phyloP scores from a whole-genome alignment of 1,140 invertebrate species.

The Halesus radiatus region DNA sequence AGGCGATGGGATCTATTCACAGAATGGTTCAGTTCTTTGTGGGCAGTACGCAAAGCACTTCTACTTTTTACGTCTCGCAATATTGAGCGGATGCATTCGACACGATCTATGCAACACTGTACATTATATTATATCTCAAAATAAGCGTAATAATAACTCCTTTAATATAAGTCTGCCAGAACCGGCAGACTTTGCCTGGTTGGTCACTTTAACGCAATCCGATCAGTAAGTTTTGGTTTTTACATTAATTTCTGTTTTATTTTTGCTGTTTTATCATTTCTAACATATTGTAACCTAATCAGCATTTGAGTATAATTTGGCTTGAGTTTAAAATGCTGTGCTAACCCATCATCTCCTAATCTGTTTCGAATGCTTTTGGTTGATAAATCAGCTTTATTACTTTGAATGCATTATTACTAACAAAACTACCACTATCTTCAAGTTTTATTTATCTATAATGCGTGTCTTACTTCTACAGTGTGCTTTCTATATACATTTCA shows the following conservation, averaged over 20 bases:
- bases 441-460: constrained; percentile 3
- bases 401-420: constrained; percentile 17
- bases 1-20: constrained; percentile 72
- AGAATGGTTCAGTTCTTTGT: constrained; percentile 74
- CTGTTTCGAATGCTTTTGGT: constrained; percentile 17
- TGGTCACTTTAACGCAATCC: constrained; percentile 40
- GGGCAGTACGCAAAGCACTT: constrained; percentile 71
- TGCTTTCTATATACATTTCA: background rate
- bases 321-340: constrained; percentile 40
- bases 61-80: constrained; percentile 74
- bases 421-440: background rate
- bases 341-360: constrained; percentile 17
- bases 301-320: constrained; percentile 28
- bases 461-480: background rate
- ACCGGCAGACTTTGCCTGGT: constrained; percentile 32
- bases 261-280: constrained; percentile 33
- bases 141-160: constrained; percentile 33
- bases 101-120: constrained; percentile 29
- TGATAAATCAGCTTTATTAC: background rate
- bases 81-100: constrained; percentile 63
- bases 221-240: constrained; percentile 51
- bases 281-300: constrained; percentile 21
- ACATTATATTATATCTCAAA: constrained; percentile 28
- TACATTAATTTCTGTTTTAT: constrained; percentile 47
- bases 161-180: constrained; percentile 34